phyloP scores from a whole-genome alignment of 2,113 vertebrate genomes.

The Trinectes maculatus region DNA sequence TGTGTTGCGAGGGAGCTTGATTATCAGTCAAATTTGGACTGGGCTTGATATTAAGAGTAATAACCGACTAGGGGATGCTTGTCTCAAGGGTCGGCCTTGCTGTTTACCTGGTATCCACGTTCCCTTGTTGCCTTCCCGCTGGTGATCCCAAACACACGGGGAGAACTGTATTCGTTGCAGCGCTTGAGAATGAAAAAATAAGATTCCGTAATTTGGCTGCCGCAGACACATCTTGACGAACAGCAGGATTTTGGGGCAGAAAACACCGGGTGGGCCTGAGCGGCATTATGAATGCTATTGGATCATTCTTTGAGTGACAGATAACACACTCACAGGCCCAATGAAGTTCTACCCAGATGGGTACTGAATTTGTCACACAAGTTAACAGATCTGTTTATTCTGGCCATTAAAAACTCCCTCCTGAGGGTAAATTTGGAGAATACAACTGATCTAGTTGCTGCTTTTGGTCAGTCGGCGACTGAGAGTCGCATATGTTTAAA shows the following conservation, averaged over 20 bases:
- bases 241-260: constrained; percentile 67
- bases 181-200: constrained; percentile 62
- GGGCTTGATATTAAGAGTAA: constrained; percentile 26
- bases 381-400: constrained; percentile 50
- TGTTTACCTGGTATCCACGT: constrained; percentile 27
- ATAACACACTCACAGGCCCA: constrained; percentile 62
- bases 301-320: constrained; percentile 73
- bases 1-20: constrained; percentile 39
- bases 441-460: background rate
- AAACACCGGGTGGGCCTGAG: constrained; percentile 70
- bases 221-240: constrained; percentile 64
- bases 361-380: constrained; percentile 21
- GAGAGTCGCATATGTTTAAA: constrained; percentile 5
- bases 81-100: constrained; percentile 24
- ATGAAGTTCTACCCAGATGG: constrained; percentile 41
- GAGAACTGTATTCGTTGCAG: constrained; percentile 69
- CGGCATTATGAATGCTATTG: constrained; percentile 64
- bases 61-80: constrained; percentile 21
- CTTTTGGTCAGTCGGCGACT: constrained; percentile 43
- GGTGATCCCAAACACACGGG: constrained; percentile 67
- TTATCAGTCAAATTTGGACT: constrained; percentile 51
- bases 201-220: constrained; percentile 69
- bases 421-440: constrained; percentile 5
- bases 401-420: constrained; percentile 27
- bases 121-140: constrained; percentile 50